These are phyloP conservation scores for Lypha dubia DNA, from an alignment of 2,888 invertebrate genomes.

Conservation along the genomic window DNA sequence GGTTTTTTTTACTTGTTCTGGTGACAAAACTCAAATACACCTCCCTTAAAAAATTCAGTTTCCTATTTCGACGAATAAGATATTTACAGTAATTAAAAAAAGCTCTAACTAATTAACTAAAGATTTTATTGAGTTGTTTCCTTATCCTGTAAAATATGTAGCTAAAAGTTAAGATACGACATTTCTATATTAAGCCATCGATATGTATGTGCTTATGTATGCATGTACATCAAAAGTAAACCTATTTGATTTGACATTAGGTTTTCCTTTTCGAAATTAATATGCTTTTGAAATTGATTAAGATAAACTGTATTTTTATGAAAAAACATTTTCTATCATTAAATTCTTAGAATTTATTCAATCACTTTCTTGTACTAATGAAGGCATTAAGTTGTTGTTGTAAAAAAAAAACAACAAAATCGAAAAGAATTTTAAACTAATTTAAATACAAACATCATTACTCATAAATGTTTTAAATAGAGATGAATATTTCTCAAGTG, in stretches of 20 bases:
- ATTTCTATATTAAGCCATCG: too few relatives aligned
- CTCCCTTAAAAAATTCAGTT: too few relatives aligned
- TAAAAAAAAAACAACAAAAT: slow-evolving; percentile 18
- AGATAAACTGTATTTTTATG: slow-evolving; percentile 5
- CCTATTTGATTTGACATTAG: not conserved
- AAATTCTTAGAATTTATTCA: slow-evolving; percentile 40
- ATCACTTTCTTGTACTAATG: slow-evolving; percentile 10
- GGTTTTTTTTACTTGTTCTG: too few relatives aligned
- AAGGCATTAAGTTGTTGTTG: slow-evolving; percentile 10
- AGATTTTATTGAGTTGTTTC: too few relatives aligned
- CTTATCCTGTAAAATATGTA: too few relatives aligned
- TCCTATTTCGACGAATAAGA: too few relatives aligned
- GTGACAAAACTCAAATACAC: too few relatives aligned
- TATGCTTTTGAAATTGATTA: slow-evolving; percentile 9
- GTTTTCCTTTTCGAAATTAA: not conserved
- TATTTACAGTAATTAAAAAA: too few relatives aligned
- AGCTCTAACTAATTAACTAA: too few relatives aligned
- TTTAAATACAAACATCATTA: slow-evolving; percentile 68
- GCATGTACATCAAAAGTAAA: not conserved
- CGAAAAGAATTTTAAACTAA: slow-evolving; percentile 63
- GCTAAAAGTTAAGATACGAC: too few relatives aligned
- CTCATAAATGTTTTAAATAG: slow-evolving; percentile 39
- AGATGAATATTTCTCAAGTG: not conserved
- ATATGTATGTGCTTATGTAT: too few relatives aligned
- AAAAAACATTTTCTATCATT: slow-evolving; percentile 10